Conservation (phyloP, 1,140 invertebrate genomes). For the Adelges cooleyi region DNA sequence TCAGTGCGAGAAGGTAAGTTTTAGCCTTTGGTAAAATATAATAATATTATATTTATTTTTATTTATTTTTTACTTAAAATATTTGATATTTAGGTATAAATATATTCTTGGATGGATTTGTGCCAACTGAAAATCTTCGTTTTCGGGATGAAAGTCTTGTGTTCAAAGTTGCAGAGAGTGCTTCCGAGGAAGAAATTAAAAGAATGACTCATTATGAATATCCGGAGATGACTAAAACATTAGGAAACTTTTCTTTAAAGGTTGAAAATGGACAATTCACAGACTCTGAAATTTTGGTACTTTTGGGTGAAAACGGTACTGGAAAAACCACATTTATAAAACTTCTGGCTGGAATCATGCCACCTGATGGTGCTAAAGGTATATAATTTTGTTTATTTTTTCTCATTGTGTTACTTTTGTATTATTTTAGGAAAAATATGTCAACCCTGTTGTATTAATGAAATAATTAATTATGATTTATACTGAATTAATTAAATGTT, state of each 20-base stretch:
- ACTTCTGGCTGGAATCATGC: constrained; percentile 91
- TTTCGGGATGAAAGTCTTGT: constrained; percentile 93
- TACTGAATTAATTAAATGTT: background rate
- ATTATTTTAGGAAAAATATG: no score
- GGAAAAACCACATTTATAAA: constrained; percentile 99
- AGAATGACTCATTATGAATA: constrained; percentile 94
- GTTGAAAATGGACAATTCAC: constrained; percentile 91
- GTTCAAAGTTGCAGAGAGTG: constrained; percentile 97
- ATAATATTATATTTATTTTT: background rate
- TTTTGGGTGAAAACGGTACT: constrained; percentile 98
- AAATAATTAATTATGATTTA: no score
- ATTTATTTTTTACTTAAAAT: background rate
- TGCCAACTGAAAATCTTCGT: constrained; percentile 97
- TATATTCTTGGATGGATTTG: constrained; percentile 98
- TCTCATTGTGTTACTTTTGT: no score
- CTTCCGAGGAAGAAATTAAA: constrained; percentile 94
- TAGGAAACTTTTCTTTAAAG: constrained; percentile 70
- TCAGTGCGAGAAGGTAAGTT: constrained; percentile 85
- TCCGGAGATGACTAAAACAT: constrained; percentile 72
- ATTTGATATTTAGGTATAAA: constrained; percentile 67
- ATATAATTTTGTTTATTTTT: background rate
- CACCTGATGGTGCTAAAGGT: constrained; percentile 69
- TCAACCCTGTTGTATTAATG: no score
- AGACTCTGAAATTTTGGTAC: constrained; percentile 97
- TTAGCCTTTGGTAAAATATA: background rate